Conservation (phyloP, 2,888 invertebrate species). For the Chirona hameri region DNA sequence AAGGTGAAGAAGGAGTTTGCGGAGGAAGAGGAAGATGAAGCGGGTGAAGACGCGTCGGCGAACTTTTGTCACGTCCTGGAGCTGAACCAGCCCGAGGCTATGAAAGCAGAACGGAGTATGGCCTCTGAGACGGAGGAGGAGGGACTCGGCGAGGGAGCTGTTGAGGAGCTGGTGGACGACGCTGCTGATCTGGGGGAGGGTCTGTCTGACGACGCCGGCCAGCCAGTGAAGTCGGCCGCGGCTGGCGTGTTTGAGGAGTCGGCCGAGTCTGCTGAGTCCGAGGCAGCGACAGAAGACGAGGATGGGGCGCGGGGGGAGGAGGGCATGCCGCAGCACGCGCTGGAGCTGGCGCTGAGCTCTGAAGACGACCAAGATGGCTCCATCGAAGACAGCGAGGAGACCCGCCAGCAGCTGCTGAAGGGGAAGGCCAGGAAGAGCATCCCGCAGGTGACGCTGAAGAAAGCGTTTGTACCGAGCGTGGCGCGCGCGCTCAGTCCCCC, state of each 20-base stretch:
- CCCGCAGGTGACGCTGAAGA: not conserved
- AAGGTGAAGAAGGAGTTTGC: not conserved
- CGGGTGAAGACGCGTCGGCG: not conserved
- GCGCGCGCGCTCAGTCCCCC: not conserved
- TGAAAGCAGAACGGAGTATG: not conserved
- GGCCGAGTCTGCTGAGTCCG: slow-evolving; percentile 31
- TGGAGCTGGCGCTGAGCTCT: not conserved
- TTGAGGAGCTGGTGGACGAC: not conserved
- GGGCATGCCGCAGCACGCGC: not conserved
- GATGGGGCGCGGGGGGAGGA: not conserved
- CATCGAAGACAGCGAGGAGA: not conserved
- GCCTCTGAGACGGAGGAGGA: not conserved
- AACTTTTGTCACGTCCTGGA: not conserved
- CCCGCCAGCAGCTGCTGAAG: not conserved
- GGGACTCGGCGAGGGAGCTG: not conserved
- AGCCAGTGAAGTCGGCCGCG: not conserved
- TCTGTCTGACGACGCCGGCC: not conserved
- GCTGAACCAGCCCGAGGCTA: not conserved
- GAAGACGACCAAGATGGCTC: not conserved
- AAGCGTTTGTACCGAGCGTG: not conserved
- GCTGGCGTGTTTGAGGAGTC: slow-evolving; percentile 31
- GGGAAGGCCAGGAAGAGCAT: slow-evolving; percentile 25
- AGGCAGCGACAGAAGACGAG: slow-evolving; percentile 30
- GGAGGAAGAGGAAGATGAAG: not conserved
- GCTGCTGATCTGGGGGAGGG: not conserved